These are phyloP conservation scores for Macrotus californicus DNA, from an alignment of 2,113 vertebrate genomes.

Conservation along the genomic window DNA sequence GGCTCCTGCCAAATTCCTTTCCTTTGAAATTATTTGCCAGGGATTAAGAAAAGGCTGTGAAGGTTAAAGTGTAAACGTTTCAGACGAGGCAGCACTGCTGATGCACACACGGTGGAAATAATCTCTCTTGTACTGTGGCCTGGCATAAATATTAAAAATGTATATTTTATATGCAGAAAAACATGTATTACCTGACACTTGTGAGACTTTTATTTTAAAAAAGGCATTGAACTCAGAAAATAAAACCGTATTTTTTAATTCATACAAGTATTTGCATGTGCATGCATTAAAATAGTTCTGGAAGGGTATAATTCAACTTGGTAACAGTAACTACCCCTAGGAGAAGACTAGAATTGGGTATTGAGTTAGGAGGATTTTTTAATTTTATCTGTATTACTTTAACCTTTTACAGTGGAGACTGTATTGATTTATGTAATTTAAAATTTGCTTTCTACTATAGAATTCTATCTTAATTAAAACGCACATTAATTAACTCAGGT, in stretches of 20 bases:
- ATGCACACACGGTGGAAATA: neutral
- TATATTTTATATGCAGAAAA: neutral
- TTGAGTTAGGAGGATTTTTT: neutral
- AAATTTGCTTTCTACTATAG: neutral
- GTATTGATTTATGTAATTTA: neutral
- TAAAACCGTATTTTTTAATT: neutral
- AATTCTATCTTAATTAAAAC: neutral
- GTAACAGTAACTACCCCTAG: neutral
- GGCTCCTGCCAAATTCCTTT: neutral
- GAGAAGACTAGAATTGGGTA: neutral
- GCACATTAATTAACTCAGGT: neutral
- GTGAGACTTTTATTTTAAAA: neutral
- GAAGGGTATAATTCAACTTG: neutral
- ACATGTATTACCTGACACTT: neutral
- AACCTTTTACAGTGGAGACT: neutral
- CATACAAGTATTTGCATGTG: neutral
- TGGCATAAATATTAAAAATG: neutral
- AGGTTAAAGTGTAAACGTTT: neutral
- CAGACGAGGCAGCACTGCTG: neutral
- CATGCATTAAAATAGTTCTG: neutral
- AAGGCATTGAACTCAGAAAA: neutral
- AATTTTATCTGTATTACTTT: slow-evolving; percentile 1
- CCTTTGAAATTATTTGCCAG: neutral
- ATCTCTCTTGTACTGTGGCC: neutral
- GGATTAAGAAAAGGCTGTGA: neutral